These are phyloP conservation scores for Columba livia DNA, from an alignment of 2,113 vertebrate species.

Conservation along the genomic window DNA sequence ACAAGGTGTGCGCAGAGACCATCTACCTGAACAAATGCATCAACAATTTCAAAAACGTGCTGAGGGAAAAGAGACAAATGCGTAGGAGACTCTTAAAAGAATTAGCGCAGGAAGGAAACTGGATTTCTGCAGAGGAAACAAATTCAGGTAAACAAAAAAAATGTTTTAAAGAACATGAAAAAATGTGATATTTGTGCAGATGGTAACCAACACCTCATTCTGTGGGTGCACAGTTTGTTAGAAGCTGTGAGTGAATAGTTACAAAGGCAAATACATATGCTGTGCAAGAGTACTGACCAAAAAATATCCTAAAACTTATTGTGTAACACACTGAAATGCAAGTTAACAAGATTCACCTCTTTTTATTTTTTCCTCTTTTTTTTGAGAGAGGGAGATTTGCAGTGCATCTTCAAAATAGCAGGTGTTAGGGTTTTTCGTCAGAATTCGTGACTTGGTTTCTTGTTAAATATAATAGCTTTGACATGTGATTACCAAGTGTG, in stretches of 20 bases:
- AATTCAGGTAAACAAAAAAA: slow-evolving; percentile 81
- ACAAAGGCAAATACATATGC: fast-evolving
- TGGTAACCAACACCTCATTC: neutral
- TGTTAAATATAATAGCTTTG: slow-evolving; percentile 50
- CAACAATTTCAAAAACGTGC: slow-evolving; percentile 90
- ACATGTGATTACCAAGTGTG: slow-evolving; percentile 52
- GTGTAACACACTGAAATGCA: neutral
- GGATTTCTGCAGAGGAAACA: slow-evolving; percentile 83
- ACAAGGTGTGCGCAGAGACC: slow-evolving; percentile 82
- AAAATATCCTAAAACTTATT: neutral
- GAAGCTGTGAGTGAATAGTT: neutral
- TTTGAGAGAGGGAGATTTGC: neutral
- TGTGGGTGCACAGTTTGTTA: neutral
- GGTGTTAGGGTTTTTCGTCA: slow-evolving; percentile 29
- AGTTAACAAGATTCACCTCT: neutral
- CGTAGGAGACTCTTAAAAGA: slow-evolving; percentile 85
- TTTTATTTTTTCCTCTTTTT: neutral
- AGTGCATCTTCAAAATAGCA: slow-evolving; percentile 48
- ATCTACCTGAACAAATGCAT: slow-evolving; percentile 90
- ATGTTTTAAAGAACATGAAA: neutral
- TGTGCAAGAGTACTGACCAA: neutral
- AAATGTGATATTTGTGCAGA: neutral
- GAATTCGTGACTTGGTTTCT: slow-evolving; percentile 54
- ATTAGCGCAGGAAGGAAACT: slow-evolving; percentile 82
- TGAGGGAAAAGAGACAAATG: slow-evolving; percentile 88